Evolutionary conservation across 1,140 invertebrate genomes (phyloP), one percentile per base, ranked within the genome.

Genomic region (Wiebesia pumilae): DNA sequence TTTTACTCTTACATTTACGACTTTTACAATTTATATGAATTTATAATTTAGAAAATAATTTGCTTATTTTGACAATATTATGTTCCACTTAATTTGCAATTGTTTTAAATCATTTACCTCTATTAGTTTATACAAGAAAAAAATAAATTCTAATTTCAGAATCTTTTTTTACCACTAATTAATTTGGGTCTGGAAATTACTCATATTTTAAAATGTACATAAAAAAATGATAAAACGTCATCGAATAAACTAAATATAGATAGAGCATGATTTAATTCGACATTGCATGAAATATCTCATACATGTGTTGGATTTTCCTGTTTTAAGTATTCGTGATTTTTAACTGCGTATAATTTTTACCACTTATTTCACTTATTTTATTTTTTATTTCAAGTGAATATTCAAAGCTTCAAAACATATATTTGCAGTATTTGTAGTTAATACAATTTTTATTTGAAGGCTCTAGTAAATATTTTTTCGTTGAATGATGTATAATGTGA

Each of bases 341-440:
- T 43, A 38, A 83, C 24, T 54, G 69, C 47, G 33, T 77, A 33
- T 35, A 83, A 83, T 77, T 83, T 62, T 35, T 51, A 82, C 47
- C 24, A 40, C 47, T 33, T 43, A 30, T 30, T 30, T 16, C 24
- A 47, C 51, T 40, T n/a, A 54, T 35, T 30, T 35, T 40, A 40
- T 65, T 40, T n/a, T 81, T 40, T 27, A 21, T 40, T 35, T 81
- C 9, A 65, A 40, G n/a, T n/a, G 79, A n/a, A 62, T 21, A 24
- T 27, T 65, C 79, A 81, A 81, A 33, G 54, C 40, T n/a, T 38
- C 2, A 27, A 65, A 40, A 24, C 24, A 40, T 16, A 65, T 65
- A 58, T 35, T 27, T 30, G n/a, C 27, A 40, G 4, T 9, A 73
- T 24, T 27, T 21, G 30, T 69, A 16, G 35, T 14, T 24, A 40